Evolutionary conservation across 2,797 vertebrate species (phyloP).

Genomic region (Chelidonichthys spinosus): DNA sequence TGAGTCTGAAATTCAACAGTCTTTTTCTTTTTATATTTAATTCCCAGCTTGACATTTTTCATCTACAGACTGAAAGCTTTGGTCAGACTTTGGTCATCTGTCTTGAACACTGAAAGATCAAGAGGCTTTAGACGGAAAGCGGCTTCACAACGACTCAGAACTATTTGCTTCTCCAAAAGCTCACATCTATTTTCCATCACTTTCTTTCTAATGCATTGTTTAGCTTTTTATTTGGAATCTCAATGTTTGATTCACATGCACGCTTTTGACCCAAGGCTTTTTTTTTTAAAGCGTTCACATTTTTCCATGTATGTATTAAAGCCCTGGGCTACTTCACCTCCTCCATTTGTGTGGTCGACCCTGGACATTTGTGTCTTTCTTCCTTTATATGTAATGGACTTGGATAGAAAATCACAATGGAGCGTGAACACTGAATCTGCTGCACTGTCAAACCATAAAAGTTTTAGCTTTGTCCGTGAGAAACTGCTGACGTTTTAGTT

Average conservation of each 20-base stretch:
- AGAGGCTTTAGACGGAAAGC: slow-evolving; percentile 33
- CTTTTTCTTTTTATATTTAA: slow-evolving; percentile 50
- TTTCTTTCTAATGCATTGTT: slow-evolving; percentile 23
- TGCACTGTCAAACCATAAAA: background rate
- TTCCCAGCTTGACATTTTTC: slow-evolving; percentile 46
- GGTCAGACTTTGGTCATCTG: slow-evolving; percentile 60
- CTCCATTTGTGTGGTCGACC: slow-evolving; percentile 3
- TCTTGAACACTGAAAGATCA: slow-evolving; percentile 45
- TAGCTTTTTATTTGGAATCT: slow-evolving; percentile 18
- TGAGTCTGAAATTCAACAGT: slow-evolving; percentile 22
- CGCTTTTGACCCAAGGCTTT: slow-evolving; percentile 16
- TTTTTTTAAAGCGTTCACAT: background rate
- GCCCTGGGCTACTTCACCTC: background rate
- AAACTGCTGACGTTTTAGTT: background rate
- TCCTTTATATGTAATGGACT: background rate
- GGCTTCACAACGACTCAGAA: slow-evolving; percentile 42
- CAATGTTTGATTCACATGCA: slow-evolving; percentile 22
- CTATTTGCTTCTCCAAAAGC: slow-evolving; percentile 38
- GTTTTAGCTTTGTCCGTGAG: background rate
- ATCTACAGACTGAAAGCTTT: slow-evolving; percentile 42
- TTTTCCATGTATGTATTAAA: slow-evolving; percentile 3
- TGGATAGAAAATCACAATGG: background rate
- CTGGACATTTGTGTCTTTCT: slow-evolving; percentile 2
- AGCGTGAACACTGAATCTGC: background rate
- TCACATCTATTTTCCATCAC: slow-evolving; percentile 48